A percentile compares a stretch with the other conserved stretches of the same genome.
These are phyloP conservation scores for Acyrthosiphon pisum DNA, from an alignment of 1,140 invertebrate species.

Conservation along the genomic window DNA sequence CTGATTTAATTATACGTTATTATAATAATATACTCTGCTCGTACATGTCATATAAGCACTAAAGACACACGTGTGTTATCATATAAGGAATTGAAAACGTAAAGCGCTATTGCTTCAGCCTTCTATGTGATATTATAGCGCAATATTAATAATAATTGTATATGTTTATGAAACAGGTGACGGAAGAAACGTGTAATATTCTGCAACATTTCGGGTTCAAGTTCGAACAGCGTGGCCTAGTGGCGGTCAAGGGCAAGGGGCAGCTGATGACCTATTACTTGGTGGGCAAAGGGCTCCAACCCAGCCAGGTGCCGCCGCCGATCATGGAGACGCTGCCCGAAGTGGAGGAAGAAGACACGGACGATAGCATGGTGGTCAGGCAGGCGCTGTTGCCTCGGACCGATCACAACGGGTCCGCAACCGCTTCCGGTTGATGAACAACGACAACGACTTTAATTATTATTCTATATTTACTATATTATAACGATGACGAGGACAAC, in stretches of 20 bases:
- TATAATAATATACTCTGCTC: neutral
- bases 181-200: constrained; percentile 88
- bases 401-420: neutral
- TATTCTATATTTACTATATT: neutral
- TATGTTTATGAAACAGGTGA: constrained; percentile 73
- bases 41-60: neutral
- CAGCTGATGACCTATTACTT: constrained; percentile 95
- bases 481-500: neutral
- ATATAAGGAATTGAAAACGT: neutral
- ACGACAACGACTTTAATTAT: neutral
- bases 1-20: too few relatives aligned
- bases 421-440: neutral
- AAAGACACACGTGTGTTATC: neutral
- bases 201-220: constrained; percentile 86
- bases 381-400: constrained; percentile 30
- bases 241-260: constrained; percentile 94
- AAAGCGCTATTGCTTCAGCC: neutral
- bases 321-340: constrained; percentile 60
- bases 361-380: constrained; percentile 45
- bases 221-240: constrained; percentile 89
- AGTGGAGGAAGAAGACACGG: constrained; percentile 60
- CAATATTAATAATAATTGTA: neutral
- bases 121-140: too few relatives aligned
- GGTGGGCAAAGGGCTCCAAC: constrained; percentile 68
- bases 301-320: neutral